phyloP scores from a whole-genome alignment of 1,140 invertebrate species.

The Drosophila azteca region DNA sequence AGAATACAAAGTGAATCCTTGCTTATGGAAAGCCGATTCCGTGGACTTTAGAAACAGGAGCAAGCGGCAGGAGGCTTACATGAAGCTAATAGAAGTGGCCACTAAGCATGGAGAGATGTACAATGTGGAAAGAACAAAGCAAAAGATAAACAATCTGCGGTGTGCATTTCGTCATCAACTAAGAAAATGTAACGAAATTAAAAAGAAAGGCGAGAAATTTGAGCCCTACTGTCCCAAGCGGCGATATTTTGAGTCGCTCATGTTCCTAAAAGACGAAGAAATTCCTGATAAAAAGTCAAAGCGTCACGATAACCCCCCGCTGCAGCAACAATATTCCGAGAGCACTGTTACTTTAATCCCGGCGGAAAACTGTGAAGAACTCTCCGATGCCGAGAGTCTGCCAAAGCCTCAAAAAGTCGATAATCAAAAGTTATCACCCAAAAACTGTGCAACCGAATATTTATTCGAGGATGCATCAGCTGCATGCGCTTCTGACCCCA shows the following conservation, averaged over 20 bases:
- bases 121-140: constrained; percentile 81
- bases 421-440: constrained; percentile 57
- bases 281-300: constrained; percentile 69
- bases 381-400: constrained; percentile 65
- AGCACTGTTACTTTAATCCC: constrained; percentile 33
- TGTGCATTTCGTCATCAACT: constrained; percentile 82
- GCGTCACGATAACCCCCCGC: constrained; percentile 35
- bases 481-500: constrained; percentile 47
- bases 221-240: constrained; percentile 80
- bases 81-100: constrained; percentile 78
- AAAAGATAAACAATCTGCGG: constrained; percentile 82
- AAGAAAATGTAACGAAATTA: constrained; percentile 79
- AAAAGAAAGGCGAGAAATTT: constrained; percentile 78
- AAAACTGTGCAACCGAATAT: constrained; percentile 67
- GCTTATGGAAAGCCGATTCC: constrained; percentile 81
- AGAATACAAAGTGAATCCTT: constrained; percentile 81
- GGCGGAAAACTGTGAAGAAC: constrained; percentile 58
- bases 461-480: constrained; percentile 63
- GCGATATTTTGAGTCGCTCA: constrained; percentile 79
- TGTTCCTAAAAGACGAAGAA: constrained; percentile 81
- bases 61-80: constrained; percentile 76
- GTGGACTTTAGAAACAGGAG: constrained; percentile 73
- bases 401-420: constrained; percentile 59
- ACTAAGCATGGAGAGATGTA: constrained; percentile 80
- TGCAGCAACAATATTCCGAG: constrained; percentile 49